Evolutionary conservation across 2,888 invertebrate genomes (phyloP).

Genomic region (Pseudococcus longispinus): DNA sequence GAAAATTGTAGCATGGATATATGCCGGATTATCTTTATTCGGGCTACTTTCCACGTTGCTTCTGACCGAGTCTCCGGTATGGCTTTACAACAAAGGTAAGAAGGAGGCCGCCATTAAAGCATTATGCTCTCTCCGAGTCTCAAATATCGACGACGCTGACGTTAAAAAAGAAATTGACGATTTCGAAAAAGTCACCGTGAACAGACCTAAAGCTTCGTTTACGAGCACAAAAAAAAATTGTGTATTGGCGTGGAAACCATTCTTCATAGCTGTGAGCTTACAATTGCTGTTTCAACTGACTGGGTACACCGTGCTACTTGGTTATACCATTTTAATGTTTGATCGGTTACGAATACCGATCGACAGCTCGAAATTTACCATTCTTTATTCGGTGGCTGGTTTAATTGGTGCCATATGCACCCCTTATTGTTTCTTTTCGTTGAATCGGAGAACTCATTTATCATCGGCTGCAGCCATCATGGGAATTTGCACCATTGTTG

Average conservation of each 20-base stretch:
- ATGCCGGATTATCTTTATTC: not conserved
- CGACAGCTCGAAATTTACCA: not conserved
- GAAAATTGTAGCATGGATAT: not conserved
- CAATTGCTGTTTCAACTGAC: not conserved
- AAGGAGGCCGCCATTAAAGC: not conserved
- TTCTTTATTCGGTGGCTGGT: not conserved
- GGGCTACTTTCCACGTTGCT: not conserved
- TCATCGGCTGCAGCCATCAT: not conserved
- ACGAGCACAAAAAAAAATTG: not conserved
- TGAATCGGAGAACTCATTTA: not conserved
- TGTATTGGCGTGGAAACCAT: not conserved
- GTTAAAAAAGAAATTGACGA: conserved; percentile 8
- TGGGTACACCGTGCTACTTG: not conserved
- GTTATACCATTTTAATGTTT: not conserved
- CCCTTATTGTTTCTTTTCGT: not conserved
- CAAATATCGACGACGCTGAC: not conserved
- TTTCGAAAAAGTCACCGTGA: not conserved
- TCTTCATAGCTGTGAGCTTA: not conserved
- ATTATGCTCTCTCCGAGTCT: not conserved
- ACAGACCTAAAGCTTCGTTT: not conserved
- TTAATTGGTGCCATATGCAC: not conserved
- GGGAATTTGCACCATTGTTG: not conserved
- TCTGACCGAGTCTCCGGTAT: conserved; percentile 54
- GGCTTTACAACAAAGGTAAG: conserved; percentile 43
- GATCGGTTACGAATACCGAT: not conserved